Base-by-base conservation (phyloP, 2,113 vertebrate genomes). In the Lasiurus borealis region DNA sequence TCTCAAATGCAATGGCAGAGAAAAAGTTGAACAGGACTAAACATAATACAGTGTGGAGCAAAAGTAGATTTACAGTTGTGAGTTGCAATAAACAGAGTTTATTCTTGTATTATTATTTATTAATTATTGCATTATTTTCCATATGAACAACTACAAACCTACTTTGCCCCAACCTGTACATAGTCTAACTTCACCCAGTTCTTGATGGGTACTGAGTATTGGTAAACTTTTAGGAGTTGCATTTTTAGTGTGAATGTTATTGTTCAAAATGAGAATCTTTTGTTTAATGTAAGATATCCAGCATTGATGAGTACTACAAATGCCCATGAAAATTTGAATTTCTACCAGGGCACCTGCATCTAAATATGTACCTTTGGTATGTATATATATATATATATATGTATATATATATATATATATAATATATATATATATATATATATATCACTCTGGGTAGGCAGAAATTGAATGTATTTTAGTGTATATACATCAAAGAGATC, bases 241-340 rank as follows among this genome's bases (percentile, higher is more conserved):
- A 64, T 86, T 84, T 96, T 85, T 16, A 81, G 16, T 66, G 8
- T 75, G 31, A 92, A 90, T 44, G 31, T 57, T 80, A 57, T n/a
- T 76, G 14, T 85, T 87, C 34, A 5, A 92, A 54, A 64, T 29
- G 54, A 29, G 86, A 86, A 66, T 77, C 12, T 59, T 92, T 71
- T 91, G 5, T 91, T 77, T 75, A 77, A 80, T 77, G 36, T 68
- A 64, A 57, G 34, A 66, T 84, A 85, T 4, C 2, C 31, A 71
- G 50, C 59, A 71, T 10, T 76, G 27, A 90, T 86, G 57, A 86
- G 13, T 21, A 83, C 31, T 73, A 14, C 8, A 90, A 86, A 75
- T 40, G 34, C 44, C 31, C 11, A 23, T 27, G 31, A 80, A 80
- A 77, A 57, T 75, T 25, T 62, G 25, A 94, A 77, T 92, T 76